Evolutionary conservation across 2,888 invertebrate species (phyloP).

Genomic region (Melangyna quadrimaculata): DNA sequence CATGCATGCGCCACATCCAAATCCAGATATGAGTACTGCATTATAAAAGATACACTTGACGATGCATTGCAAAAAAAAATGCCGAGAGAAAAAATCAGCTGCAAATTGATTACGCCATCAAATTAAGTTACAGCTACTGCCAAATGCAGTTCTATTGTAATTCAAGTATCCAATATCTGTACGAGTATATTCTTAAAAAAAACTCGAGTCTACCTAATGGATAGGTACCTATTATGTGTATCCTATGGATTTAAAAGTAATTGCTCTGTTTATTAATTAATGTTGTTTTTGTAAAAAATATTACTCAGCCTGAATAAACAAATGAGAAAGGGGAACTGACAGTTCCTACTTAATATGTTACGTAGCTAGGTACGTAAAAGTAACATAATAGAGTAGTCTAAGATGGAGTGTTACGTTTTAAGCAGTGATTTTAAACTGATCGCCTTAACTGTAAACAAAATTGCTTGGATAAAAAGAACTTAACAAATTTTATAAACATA

Average conservation of each 20-base stretch:
- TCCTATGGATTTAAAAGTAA: conserved; percentile 46
- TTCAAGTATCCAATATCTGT: conserved; percentile 6
- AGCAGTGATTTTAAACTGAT: background rate
- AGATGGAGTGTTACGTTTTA: background rate
- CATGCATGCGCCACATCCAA: conserved; percentile 11
- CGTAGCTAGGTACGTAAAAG: background rate
- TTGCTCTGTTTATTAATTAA: conserved; percentile 47
- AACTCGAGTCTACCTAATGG: background rate
- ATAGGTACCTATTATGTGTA: conserved; percentile 34
- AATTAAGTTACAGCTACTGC: conserved; percentile 45
- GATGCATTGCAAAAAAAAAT: conserved; percentile 58
- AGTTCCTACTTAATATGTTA: background rate
- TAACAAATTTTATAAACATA: too few relatives aligned
- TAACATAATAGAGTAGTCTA: background rate
- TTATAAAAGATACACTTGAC: conserved; percentile 21
- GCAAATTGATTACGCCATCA: conserved; percentile 66
- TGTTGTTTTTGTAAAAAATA: conserved; percentile 7
- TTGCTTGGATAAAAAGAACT: too few relatives aligned
- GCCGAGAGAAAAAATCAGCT: conserved; percentile 51
- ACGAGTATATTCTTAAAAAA: background rate
- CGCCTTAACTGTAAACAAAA: too few relatives aligned
- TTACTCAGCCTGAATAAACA: conserved; percentile 30
- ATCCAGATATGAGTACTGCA: background rate
- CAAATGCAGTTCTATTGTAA: conserved; percentile 34
- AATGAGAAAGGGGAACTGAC: conserved; percentile 2